Conservation (phyloP, 1,140 invertebrate genomes). For the Oedothorax gibbosus region DNA sequence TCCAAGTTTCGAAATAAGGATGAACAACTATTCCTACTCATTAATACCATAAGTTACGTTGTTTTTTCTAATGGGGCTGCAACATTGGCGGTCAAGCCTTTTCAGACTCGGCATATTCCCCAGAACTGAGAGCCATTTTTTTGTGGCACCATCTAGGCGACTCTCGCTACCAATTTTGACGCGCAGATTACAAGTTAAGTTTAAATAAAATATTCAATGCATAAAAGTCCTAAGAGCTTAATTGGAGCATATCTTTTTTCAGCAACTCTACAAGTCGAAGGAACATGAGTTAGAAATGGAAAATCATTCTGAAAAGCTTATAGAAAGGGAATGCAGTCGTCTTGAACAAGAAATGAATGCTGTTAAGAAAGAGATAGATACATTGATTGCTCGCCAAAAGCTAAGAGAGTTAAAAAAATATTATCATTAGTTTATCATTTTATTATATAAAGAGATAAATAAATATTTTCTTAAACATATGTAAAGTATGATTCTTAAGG, state of each 20-base stretch:
- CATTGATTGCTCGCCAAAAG: slow-evolving; percentile 18
- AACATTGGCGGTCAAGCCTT: no score
- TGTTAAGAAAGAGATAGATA: slow-evolving; percentile 31
- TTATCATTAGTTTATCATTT: not conserved
- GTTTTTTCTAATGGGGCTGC: no score
- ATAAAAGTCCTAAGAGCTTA: not conserved
- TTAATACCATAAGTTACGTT: no score
- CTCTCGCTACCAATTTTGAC: no score
- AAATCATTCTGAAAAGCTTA: slow-evolving; percentile 35
- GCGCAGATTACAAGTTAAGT: no score
- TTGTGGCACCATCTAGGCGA: no score
- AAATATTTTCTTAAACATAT: not conserved
- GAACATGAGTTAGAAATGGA: slow-evolving; percentile 53
- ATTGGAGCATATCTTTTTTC: not conserved
- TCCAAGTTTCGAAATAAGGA: no score
- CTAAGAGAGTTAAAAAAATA: slow-evolving; percentile 20
- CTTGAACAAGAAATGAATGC: slow-evolving; percentile 40
- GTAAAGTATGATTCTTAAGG: no score
- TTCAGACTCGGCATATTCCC: no score
- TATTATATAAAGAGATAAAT: not conserved
- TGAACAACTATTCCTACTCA: no score
- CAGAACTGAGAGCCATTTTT: no score
- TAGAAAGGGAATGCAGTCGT: slow-evolving; percentile 45
- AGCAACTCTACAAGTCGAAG: slow-evolving; percentile 47
- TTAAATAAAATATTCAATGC: not conserved